These are phyloP conservation scores for Lacerta agilis DNA, from an alignment of 2,797 vertebrate genomes.

Conservation along the genomic window DNA sequence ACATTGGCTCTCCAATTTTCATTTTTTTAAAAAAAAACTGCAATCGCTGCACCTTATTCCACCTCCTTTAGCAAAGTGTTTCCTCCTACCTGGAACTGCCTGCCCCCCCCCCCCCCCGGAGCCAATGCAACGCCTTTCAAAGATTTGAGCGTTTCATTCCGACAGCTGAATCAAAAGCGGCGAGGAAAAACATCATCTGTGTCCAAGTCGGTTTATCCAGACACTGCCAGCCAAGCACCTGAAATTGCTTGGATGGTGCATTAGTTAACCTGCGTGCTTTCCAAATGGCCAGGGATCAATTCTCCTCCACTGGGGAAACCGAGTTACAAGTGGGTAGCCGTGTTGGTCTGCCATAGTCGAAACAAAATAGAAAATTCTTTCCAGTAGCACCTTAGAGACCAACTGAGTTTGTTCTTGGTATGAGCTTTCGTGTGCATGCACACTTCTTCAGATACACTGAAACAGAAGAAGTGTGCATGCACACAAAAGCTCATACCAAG, in stretches of 20 bases:
- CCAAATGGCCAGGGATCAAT: background rate
- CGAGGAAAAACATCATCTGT: background rate
- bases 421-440: too few relatives aligned
- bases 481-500: too few relatives aligned
- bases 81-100: background rate
- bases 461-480: too few relatives aligned
- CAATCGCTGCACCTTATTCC: background rate
- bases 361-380: too few relatives aligned
- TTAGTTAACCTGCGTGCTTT: background rate
- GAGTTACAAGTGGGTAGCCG: too few relatives aligned
- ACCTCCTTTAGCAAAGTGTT: background rate
- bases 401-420: too few relatives aligned
- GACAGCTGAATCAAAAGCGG: background rate
- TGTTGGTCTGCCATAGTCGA: too few relatives aligned
- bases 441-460: too few relatives aligned
- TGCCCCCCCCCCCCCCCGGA: fast-evolving
- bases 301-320: background rate
- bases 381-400: too few relatives aligned
- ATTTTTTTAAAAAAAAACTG: background rate
- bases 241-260: background rate
- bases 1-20: background rate
- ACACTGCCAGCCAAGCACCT: background rate
- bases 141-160: background rate
- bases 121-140: background rate
- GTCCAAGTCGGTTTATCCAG: background rate